A percentile compares a stretch with the other conserved stretches of the same genome.
Evolutionary conservation across 2,888 invertebrate species (phyloP).

Genomic region (Cordilura impudica): DNA sequence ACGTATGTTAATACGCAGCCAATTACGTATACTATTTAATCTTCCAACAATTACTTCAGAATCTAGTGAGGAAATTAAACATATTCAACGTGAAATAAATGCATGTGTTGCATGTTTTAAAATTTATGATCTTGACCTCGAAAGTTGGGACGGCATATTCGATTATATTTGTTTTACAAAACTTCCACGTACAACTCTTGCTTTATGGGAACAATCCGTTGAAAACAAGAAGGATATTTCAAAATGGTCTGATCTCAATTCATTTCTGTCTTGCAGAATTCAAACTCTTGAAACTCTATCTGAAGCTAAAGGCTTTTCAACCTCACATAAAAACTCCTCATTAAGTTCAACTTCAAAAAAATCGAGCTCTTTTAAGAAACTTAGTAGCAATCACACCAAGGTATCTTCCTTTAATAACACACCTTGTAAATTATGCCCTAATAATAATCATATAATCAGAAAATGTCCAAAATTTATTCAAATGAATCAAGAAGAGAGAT

Average conservation of each 20-base stretch:
- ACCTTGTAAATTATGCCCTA: too few relatives aligned
- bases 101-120: neutral
- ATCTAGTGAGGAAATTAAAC: neutral
- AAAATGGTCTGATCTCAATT: neutral
- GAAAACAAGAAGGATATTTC: constrained; percentile 3
- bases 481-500: too few relatives aligned
- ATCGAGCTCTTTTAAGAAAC: neutral
- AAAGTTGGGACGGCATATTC: neutral
- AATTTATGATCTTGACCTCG: neutral
- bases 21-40: neutral
- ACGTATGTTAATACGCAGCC: neutral
- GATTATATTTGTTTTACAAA: neutral
- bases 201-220: constrained; percentile 19
- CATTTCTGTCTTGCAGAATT: neutral
- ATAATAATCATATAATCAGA: too few relatives aligned
- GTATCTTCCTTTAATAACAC: too few relatives aligned
- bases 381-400: neutral
- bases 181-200: neutral
- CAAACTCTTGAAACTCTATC: neutral
- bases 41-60: neutral
- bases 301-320: neutral
- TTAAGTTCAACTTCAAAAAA: neutral
- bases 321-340: neutral
- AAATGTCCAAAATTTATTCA: too few relatives aligned
- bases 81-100: neutral